phyloP scores from a whole-genome alignment of 2,797 vertebrate genomes.

The Anas bernieri region DNA sequence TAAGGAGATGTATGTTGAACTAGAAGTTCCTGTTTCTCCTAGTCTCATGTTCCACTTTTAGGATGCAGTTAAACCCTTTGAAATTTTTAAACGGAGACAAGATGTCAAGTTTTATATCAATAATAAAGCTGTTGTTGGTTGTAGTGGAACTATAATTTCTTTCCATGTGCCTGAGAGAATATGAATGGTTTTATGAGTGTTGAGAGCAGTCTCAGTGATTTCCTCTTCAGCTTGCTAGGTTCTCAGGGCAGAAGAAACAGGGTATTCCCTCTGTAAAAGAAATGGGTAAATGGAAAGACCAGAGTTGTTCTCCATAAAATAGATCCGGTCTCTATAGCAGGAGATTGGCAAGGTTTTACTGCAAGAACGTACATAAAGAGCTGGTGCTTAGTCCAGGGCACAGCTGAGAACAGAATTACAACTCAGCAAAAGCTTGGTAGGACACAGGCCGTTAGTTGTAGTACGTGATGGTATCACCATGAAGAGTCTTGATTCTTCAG shows the following conservation, averaged over 20 bases:
- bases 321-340: background rate
- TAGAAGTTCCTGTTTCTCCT: background rate
- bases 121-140: background rate
- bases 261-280: background rate
- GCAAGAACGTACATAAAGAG: background rate
- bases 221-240: background rate
- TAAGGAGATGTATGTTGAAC: background rate
- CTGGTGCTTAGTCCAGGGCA: background rate
- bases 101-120: background rate
- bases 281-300: background rate
- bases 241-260: background rate
- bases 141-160: background rate
- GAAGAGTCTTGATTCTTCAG: background rate
- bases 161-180: fast-evolving
- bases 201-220: background rate
- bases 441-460: background rate
- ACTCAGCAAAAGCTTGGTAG: background rate
- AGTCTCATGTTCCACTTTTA: background rate
- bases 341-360: background rate
- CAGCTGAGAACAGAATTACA: background rate
- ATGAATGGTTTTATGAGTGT: background rate
- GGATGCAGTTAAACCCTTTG: background rate
- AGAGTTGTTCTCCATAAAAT: background rate
- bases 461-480: background rate
- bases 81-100: background rate